phyloP scores from a whole-genome alignment of 2,888 invertebrate species.

The Tubulanus polymorphus region DNA sequence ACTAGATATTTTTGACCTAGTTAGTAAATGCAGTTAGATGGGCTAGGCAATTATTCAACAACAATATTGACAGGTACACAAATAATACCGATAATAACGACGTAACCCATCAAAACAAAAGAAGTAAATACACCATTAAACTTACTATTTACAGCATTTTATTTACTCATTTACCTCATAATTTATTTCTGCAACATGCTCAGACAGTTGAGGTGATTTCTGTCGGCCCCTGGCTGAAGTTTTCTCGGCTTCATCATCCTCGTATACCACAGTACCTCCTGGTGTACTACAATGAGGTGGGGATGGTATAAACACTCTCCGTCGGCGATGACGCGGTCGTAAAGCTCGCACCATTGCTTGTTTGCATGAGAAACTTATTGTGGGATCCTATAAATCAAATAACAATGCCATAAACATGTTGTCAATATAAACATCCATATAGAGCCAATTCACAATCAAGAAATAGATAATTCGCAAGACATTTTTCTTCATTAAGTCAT shows the following conservation, averaged over 20 bases:
- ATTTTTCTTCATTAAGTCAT: no score
- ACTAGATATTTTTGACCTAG: no score
- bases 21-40: no score
- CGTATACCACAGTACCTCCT: constrained; percentile 25
- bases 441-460: no score
- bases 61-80: no score
- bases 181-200: constrained; percentile 29
- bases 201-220: constrained; percentile 10
- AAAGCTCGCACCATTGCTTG: constrained; percentile 81
- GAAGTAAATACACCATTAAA: no score
- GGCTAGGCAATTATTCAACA: no score
- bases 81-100: no score
- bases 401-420: neutral
- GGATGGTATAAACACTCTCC: constrained; percentile 53
- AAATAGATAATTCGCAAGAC: no score
- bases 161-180: constrained; percentile 45
- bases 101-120: no score
- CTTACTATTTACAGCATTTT: no score
- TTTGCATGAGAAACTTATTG: constrained; percentile 86
- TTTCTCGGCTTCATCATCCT: constrained; percentile 23
- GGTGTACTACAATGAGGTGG: constrained; percentile 54
- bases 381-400: constrained; percentile 61
- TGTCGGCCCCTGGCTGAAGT: constrained; percentile 19
- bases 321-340: constrained; percentile 62
- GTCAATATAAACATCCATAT: no score